These are phyloP conservation scores for Lithobates sylvaticus DNA, from an alignment of 2,797 vertebrate genomes.

Conservation along the genomic window DNA sequence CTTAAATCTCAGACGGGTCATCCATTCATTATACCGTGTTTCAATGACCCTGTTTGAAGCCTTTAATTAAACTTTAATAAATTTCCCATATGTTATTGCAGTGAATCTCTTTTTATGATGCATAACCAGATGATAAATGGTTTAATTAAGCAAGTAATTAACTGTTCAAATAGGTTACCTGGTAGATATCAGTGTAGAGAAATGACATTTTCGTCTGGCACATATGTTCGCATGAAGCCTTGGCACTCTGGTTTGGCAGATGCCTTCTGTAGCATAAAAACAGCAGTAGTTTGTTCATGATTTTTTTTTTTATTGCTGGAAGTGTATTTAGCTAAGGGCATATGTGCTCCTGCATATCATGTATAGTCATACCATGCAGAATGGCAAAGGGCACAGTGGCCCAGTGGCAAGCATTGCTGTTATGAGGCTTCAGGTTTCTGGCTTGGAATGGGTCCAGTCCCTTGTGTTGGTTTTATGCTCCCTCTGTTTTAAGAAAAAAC, in stretches of 20 bases:
- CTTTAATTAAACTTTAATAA: slow-evolving; percentile 55
- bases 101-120: slow-evolving; percentile 54
- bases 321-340: neutral
- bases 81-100: slow-evolving; percentile 56
- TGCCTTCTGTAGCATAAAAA: neutral
- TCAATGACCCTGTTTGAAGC: slow-evolving; percentile 33
- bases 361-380: neutral
- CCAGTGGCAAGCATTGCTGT: neutral
- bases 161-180: slow-evolving; percentile 44
- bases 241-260: neutral
- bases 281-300: neutral
- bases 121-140: slow-evolving; percentile 52
- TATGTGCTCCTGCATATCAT: neutral
- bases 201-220: slow-evolving; percentile 12
- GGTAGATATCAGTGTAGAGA: slow-evolving; percentile 27
- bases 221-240: slow-evolving; percentile 32
- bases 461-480: neutral
- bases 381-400: neutral
- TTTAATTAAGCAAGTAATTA: slow-evolving; percentile 53
- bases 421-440: neutral
- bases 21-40: slow-evolving; percentile 32
- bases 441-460: neutral
- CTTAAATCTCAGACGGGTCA: slow-evolving; percentile 16
- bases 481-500: neutral
- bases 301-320: neutral